phyloP scores from a whole-genome alignment of 2,113 vertebrate species.

The Aplodontia rufa region DNA sequence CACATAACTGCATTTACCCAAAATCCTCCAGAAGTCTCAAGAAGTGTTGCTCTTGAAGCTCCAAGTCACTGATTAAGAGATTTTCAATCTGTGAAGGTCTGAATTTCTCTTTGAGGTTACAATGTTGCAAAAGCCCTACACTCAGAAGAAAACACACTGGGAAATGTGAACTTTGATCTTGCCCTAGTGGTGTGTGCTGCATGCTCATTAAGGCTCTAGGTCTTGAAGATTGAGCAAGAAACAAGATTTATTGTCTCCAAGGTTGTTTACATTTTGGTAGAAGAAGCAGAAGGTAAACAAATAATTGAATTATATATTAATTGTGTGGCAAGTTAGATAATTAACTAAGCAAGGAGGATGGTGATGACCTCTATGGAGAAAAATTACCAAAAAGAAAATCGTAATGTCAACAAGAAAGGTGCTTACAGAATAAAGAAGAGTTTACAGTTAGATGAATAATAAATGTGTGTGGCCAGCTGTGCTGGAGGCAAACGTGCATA shows the following conservation, averaged over 20 bases:
- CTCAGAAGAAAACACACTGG: too few species aligned
- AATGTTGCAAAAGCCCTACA: too few species aligned
- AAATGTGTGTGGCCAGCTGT: neutral
- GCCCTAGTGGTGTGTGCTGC: rapidly evolving
- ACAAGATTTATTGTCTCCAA: neutral
- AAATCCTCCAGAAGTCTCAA: too few species aligned
- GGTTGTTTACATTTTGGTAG: neutral
- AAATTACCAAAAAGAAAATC: neutral
- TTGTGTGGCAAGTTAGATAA: neutral
- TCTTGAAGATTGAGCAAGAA: neutral
- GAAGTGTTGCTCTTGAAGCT: too few species aligned
- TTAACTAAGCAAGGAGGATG: neutral
- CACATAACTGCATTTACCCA: too few species aligned
- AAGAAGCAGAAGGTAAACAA: neutral
- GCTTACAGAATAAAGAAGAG: neutral
- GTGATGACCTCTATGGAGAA: neutral
- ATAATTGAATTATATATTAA: neutral
- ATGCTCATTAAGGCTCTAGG: neutral
- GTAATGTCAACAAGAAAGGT: neutral
- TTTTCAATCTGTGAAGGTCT: too few species aligned
- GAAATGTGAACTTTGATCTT: too few species aligned
- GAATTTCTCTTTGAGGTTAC: too few species aligned
- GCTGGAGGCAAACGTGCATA: neutral
- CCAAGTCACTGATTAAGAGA: too few species aligned
- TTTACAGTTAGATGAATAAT: neutral